phyloP scores from a whole-genome alignment of 1,140 invertebrate species.

The Polypedilum vanderplanki region DNA sequence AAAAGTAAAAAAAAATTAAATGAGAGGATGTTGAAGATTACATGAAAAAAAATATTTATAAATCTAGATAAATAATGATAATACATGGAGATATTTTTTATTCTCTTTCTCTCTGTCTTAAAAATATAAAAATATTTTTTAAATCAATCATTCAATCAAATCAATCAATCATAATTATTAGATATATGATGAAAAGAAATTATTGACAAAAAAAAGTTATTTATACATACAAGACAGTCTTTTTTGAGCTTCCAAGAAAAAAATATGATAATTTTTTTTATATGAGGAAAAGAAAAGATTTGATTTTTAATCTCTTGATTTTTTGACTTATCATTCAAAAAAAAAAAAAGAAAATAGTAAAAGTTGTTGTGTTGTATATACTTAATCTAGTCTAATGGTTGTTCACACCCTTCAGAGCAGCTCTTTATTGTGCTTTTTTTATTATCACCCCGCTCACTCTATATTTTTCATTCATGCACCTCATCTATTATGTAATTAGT shows the following conservation, averaged over 20 bases:
- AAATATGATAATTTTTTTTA: neutral
- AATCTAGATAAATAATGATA: no score
- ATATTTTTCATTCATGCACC: neutral
- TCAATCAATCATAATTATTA: constrained; percentile 18
- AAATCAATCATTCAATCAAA: constrained; percentile 11
- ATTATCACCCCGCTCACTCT: neutral
- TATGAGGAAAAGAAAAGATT: no score
- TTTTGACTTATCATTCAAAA: constrained; percentile 11
- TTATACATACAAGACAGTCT: neutral
- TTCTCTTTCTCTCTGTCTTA: neutral
- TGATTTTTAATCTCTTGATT: neutral
- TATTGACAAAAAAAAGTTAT: neutral
- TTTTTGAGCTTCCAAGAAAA: neutral
- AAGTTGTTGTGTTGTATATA: constrained; percentile 24
- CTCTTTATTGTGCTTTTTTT: neutral
- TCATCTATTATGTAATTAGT: constrained; percentile 19
- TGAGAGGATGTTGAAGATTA: neutral
- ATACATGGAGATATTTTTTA: neutral
- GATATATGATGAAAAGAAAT: constrained; percentile 12
- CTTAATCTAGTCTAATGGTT: constrained; percentile 28
- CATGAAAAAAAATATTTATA: no score
- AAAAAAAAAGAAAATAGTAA: no score
- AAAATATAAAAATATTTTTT: neutral
- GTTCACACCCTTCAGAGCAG: neutral
- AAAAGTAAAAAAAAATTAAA: neutral